Evolutionary conservation across 2,888 invertebrate genomes (phyloP).

Genomic region (Pterostichus niger): DNA sequence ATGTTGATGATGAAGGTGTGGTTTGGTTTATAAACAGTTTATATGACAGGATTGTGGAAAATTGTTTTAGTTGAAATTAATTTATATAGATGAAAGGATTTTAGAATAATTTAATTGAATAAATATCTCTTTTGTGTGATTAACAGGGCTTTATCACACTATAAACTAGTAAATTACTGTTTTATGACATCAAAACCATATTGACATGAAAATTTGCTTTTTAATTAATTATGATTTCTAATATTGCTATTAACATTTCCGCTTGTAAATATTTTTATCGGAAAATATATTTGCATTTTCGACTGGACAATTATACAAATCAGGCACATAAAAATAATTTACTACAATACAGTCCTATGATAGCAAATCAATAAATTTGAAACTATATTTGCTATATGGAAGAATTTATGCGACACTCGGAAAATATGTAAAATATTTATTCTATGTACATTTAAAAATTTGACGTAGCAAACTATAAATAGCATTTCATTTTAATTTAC

Average conservation of each 20-base stretch:
- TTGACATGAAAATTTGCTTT: background rate
- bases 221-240: conserved; percentile 1
- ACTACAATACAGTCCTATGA: too few species aligned
- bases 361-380: too few species aligned
- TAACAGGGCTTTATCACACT: background rate
- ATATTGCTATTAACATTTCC: background rate
- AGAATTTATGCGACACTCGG: too few species aligned
- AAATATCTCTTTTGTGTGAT: background rate
- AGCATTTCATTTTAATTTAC: too few species aligned
- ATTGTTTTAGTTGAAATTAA: conserved; percentile 28
- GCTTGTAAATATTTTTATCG: too few species aligned
- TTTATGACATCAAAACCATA: conserved; percentile 6
- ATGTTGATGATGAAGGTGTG: conserved; percentile 30
- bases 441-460: too few species aligned
- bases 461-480: too few species aligned
- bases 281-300: too few species aligned
- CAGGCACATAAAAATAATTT: too few species aligned
- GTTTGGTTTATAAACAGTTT: conserved; percentile 15
- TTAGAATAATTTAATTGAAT: conserved; percentile 32
- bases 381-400: too few species aligned
- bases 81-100: conserved; percentile 26
- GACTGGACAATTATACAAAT: too few species aligned
- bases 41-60: conserved; percentile 27
- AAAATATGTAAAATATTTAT: too few species aligned
- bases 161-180: background rate